These are phyloP conservation scores for Sacculina carcini DNA, from an alignment of 2,888 invertebrate genomes.

Conservation along the genomic window DNA sequence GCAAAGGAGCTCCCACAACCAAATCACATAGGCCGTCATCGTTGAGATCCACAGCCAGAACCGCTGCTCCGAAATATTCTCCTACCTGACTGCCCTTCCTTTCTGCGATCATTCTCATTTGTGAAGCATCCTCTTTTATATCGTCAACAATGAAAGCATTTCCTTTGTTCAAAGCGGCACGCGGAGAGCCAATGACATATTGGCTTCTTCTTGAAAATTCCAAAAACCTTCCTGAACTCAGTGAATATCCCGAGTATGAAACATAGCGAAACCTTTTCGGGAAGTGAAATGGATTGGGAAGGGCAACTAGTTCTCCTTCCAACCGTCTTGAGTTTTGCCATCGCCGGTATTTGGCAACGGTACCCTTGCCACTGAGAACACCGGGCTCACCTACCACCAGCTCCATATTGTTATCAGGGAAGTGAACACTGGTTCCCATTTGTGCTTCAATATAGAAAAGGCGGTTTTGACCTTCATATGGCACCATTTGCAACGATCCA, in stretches of 20 bases:
- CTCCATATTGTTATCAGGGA: conserved; percentile 16
- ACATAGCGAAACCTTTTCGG: conserved; percentile 6
- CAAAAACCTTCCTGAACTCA: conserved; percentile 18
- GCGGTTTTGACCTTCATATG: too few relatives aligned
- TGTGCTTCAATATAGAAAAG: conserved; percentile 17
- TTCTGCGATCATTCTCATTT: conserved; percentile 13
- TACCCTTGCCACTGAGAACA: conserved; percentile 31
- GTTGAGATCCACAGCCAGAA: conserved; percentile 34
- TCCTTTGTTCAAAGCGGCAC: conserved; percentile 19
- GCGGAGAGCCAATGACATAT: conserved; percentile 29
- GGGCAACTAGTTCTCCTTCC: background rate
- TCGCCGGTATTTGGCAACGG: too few relatives aligned
- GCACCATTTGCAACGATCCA: background rate
- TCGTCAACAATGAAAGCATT: conserved; percentile 21
- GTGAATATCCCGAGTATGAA: conserved; percentile 19
- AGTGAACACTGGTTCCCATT: conserved; percentile 17
- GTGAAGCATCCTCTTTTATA: conserved; percentile 16
- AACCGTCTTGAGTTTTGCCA: background rate
- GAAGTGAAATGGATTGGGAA: too few relatives aligned
- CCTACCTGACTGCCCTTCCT: conserved; percentile 27
- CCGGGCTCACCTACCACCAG: conserved; percentile 33
- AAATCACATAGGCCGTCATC: conserved; percentile 33
- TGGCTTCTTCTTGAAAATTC: conserved; percentile 18
- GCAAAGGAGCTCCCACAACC: conserved; percentile 32
- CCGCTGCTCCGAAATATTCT: conserved; percentile 35